These are phyloP conservation scores for Trinorchestia longiramus DNA, from an alignment of 1,140 invertebrate genomes.

Conservation along the genomic window DNA sequence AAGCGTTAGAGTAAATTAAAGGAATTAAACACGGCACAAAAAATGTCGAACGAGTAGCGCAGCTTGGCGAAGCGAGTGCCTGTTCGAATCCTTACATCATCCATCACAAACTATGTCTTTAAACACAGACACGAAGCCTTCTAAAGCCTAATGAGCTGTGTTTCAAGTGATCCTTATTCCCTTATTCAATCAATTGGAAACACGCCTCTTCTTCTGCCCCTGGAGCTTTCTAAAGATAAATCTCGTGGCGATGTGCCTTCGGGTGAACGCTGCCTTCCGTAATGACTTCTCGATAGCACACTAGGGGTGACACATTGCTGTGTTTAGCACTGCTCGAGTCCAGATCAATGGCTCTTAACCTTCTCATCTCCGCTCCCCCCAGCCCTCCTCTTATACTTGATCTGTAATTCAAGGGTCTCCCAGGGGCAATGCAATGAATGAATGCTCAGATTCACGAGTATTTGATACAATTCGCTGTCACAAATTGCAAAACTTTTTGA, in stretches of 20 bases:
- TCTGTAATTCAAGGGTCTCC: background rate
- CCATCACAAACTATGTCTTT: background rate
- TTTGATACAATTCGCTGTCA: background rate
- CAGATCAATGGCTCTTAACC: background rate
- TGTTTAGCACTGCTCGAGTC: background rate
- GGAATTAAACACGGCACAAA: background rate
- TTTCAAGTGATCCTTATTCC: background rate
- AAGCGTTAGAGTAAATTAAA: background rate
- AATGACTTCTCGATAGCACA: background rate
- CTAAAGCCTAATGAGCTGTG: constrained; percentile 30
- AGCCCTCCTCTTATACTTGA: no score
- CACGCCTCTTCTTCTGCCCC: constrained; percentile 1
- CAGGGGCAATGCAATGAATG: background rate
- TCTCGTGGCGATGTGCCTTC: constrained; percentile 10
- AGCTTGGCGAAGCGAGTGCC: background rate
- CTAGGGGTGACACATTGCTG: background rate
- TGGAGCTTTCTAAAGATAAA: constrained; percentile 32
- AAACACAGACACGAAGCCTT: background rate
- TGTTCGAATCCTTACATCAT: background rate
- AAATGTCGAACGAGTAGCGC: background rate
- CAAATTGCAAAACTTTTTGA: background rate
- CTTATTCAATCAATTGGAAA: constrained; percentile 28
- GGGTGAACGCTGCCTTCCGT: background rate
- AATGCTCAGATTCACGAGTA: background rate
- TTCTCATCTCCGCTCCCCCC: background rate